phyloP scores from a whole-genome alignment of 2,113 vertebrate genomes.

The Callipepla squamata region DNA sequence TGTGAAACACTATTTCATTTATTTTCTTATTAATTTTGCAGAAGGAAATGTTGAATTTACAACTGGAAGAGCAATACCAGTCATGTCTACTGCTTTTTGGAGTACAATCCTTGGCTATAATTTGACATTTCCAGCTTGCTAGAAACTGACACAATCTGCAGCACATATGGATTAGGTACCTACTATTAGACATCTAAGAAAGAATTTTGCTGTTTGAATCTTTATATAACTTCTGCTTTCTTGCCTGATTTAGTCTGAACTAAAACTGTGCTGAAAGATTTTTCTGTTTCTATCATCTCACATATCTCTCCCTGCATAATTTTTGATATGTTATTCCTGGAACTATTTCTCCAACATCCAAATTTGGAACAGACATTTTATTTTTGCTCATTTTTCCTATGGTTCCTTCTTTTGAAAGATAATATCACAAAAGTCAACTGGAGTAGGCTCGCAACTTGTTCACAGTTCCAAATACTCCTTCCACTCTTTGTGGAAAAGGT shows the following conservation, averaged over 20 bases:
- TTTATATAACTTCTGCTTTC: not conserved
- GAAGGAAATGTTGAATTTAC: not conserved
- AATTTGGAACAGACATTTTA: not conserved
- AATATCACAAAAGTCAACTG: not conserved
- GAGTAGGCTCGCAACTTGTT: not conserved
- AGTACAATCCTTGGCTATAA: not conserved
- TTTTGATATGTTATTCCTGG: not conserved
- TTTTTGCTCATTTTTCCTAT: slow-evolving; percentile 1
- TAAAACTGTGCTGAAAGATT: not conserved
- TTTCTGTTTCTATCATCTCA: not conserved
- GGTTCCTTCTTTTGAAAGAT: not conserved
- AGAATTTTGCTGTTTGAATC: not conserved
- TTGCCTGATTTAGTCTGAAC: not conserved
- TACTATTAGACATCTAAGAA: not conserved
- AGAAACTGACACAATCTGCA: not conserved
- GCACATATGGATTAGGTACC: not conserved
- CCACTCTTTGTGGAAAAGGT: not conserved
- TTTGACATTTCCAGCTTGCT: not conserved
- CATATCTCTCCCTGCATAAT: not conserved
- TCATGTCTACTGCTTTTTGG: not conserved
- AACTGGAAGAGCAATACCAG: not conserved
- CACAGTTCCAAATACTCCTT: not conserved
- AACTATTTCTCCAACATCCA: not conserved
- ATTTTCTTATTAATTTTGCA: not conserved
- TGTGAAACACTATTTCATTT: not conserved